A percentile compares a stretch with the other conserved stretches of the same genome.
Conservation (phyloP, 2,113 vertebrate genomes). For the Mesocricetus auratus region DNA sequence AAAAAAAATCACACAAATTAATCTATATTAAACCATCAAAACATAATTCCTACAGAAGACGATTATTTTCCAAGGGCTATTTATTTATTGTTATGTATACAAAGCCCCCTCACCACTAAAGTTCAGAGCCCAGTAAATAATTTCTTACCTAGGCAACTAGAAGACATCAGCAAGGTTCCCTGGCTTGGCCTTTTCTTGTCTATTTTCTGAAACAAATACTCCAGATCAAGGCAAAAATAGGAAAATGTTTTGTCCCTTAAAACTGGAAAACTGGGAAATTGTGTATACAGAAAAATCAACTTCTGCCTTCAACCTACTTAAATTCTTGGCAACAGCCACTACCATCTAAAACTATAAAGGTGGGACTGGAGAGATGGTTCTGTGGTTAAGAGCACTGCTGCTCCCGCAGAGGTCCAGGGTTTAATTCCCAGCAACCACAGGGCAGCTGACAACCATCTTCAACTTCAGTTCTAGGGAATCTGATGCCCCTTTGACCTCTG, state of each 20-base stretch:
- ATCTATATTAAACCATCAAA: conserved; percentile 13
- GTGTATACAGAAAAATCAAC: neutral
- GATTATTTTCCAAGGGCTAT: conserved; percentile 37
- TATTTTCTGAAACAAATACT: conserved; percentile 59
- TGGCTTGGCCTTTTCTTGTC: neutral
- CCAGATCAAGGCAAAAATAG: neutral
- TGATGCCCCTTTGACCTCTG: neutral
- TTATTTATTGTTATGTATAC: conserved; percentile 23
- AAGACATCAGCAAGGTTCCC: neutral
- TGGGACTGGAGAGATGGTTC: neutral
- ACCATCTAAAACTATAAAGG: neutral
- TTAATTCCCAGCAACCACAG: neutral
- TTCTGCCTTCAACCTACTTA: neutral
- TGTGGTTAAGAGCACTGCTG: neutral
- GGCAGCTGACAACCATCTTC: neutral
- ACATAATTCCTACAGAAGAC: neutral
- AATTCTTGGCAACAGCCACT: neutral
- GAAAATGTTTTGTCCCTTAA: conserved; percentile 30
- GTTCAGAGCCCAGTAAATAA: neutral
- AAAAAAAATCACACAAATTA: conserved; percentile 55
- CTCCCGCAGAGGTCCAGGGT: neutral
- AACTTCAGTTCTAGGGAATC: neutral
- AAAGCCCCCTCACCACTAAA: neutral
- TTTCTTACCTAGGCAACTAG: neutral
- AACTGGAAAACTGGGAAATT: conserved; percentile 47